Base-by-base conservation (phyloP, 2,113 vertebrate genomes). In the Lepidothrix coronata region DNA sequence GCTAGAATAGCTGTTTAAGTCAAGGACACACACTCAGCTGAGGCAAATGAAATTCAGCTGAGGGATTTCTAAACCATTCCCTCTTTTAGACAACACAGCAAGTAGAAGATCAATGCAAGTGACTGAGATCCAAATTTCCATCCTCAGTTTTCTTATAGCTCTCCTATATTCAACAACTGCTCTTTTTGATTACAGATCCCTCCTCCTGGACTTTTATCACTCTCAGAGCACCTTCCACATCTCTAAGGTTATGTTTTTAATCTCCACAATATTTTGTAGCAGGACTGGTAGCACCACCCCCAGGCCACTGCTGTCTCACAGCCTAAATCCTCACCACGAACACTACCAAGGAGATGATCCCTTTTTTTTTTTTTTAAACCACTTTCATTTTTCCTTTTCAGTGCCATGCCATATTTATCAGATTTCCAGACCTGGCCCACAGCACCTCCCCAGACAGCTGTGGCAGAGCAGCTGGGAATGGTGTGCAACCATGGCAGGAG, bases 291-390 rank as follows among this genome's bases (percentile, higher is more conserved):
- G 51, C 63, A 63, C 18, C 61, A 77, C 28, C 23, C 48, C 23
- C 30, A 54, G 12, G 11, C 8, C 13, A 61, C 68, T 24, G 46
- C 35, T 70, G 31, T 31, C 31, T 82, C 63, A 52, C 18, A 48
- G 25, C 14, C 43, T 23, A 30, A 73, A 52, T 41, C 62, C 14
- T 51, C 37, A 44, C 30, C 37, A 71, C 11, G 15, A 86, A 0
- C 35, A 91, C 17, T 31, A 62, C 16, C 4, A 62, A 25, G 18
- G 27, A 85, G 25, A 33, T 20, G 19, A 68, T 19, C 8, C 7
- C 13, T 37, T 21, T 19, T 31, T 5, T 4, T 5, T 1, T 8
- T 6, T 5, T 5, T 7, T 27, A 41, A 51, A 22, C 14, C 14
- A 28, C 10, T 7, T 62, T 12, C 3, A 22, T 33, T 54, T 52